Evolutionary conservation across 2,113 vertebrate genomes (phyloP).

Genomic region (Dolichotis patagonum): DNA sequence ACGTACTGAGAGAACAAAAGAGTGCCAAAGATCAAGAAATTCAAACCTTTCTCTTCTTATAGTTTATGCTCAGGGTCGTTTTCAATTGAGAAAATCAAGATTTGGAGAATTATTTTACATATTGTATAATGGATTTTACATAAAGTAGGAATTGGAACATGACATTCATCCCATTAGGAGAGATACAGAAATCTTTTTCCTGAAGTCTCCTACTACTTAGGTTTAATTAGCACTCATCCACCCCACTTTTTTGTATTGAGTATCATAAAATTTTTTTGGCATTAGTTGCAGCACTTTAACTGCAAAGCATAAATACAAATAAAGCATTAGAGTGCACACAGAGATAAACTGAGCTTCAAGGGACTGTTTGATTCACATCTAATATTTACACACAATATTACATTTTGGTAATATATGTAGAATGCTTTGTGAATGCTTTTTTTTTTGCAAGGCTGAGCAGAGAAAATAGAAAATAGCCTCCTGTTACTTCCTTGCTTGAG

Average conservation of each 20-base stretch:
- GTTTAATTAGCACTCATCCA: slow-evolving; percentile 83
- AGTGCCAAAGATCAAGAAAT: slow-evolving; percentile 87
- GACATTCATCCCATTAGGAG: slow-evolving; percentile 86
- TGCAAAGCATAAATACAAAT: slow-evolving; percentile 68
- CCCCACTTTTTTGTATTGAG: slow-evolving; percentile 64
- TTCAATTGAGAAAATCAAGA: slow-evolving; percentile 88
- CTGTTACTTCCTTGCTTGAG: background rate
- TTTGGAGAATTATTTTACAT: slow-evolving; percentile 86
- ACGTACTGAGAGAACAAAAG: slow-evolving; percentile 86
- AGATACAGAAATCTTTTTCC: slow-evolving; percentile 80
- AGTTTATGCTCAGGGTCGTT: slow-evolving; percentile 87
- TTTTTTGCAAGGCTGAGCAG: slow-evolving; percentile 57
- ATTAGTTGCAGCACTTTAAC: slow-evolving; percentile 40
- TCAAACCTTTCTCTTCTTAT: slow-evolving; percentile 82
- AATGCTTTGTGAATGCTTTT: slow-evolving; percentile 65
- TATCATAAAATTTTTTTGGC: slow-evolving; percentile 34
- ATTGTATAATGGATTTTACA: slow-evolving; percentile 84
- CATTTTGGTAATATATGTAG: slow-evolving; percentile 38
- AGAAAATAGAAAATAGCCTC: slow-evolving; percentile 11
- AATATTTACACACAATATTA: slow-evolving; percentile 67
- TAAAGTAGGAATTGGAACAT: slow-evolving; percentile 84
- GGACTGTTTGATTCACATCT: slow-evolving; percentile 69
- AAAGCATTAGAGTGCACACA: slow-evolving; percentile 56
- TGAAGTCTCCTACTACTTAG: slow-evolving; percentile 80
- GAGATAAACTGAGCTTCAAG: slow-evolving; percentile 68